These are phyloP conservation scores for Campoletis sonorensis DNA, from an alignment of 1,140 invertebrate species.

Conservation along the genomic window DNA sequence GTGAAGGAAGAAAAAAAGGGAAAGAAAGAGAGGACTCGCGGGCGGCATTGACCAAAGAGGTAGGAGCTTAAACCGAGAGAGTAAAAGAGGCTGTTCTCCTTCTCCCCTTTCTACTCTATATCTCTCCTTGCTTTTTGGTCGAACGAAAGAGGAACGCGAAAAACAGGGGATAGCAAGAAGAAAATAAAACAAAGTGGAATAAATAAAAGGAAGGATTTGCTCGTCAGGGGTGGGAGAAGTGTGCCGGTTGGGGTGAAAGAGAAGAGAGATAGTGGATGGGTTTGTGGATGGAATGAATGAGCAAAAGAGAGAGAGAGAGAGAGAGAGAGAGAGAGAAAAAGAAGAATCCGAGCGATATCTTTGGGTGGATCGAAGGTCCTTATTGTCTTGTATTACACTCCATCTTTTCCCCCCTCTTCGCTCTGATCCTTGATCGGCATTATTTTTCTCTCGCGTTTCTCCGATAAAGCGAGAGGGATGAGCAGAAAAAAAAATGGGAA, in stretches of 20 bases:
- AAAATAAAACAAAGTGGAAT: conserved; percentile 39
- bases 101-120: neutral
- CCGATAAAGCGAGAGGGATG: conserved; percentile 47
- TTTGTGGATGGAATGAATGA: conserved; percentile 20
- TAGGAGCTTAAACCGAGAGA: neutral
- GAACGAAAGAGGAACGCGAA: neutral
- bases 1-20: neutral
- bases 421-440: conserved; percentile 8
- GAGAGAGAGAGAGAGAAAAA: conserved; percentile 39
- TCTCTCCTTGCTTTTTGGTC: neutral
- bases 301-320: conserved; percentile 46
- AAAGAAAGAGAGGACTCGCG: neutral
- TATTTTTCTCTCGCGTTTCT: conserved; percentile 33
- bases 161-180: conserved; percentile 22
- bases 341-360: conserved; percentile 55
- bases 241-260: conserved; percentile 32
- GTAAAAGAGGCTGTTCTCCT: neutral
- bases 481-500: conserved; percentile 39
- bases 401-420: conserved; percentile 4
- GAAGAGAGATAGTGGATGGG: neutral
- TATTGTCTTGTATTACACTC: conserved; percentile 63
- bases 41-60: conserved; percentile 23
- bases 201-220: conserved; percentile 30
- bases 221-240: conserved; percentile 33
- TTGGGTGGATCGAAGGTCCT: conserved; percentile 61